Evolutionary conservation across 2,113 vertebrate genomes (phyloP).

Genomic region (Morone saxatilis): DNA sequence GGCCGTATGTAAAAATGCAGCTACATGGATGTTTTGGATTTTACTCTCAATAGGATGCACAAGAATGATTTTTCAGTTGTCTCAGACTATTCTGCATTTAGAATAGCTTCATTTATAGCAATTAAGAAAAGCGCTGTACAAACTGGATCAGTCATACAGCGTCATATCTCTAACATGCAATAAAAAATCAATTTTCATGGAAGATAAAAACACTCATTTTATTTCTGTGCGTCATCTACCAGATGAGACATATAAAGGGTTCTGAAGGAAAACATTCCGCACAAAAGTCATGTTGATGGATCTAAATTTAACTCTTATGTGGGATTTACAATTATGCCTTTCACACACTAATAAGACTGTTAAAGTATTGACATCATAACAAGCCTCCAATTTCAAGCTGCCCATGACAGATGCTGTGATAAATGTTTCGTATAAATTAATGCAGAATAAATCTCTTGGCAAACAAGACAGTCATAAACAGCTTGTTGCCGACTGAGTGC

Average conservation of each 20-base stretch:
- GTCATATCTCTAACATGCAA: constrained; percentile 9
- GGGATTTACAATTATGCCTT: constrained; percentile 56
- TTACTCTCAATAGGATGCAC: background rate
- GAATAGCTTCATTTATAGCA: constrained; percentile 19
- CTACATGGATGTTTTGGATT: background rate
- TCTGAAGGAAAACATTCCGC: constrained; percentile 18
- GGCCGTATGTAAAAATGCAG: background rate
- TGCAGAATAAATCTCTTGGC: constrained; percentile 68
- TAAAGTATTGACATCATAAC: constrained; percentile 60
- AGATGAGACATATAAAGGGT: constrained; percentile 23
- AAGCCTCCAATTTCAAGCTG: constrained; percentile 50
- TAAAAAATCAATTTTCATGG: constrained; percentile 39
- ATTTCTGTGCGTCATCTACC: constrained; percentile 1
- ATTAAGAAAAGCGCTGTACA: constrained; percentile 36
- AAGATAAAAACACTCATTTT: constrained; percentile 32
- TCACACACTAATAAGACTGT: constrained; percentile 51
- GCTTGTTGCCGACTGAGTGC: constrained; percentile 61
- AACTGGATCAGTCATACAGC: constrained; percentile 45
- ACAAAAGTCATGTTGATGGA: constrained; percentile 23
- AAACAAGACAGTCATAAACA: constrained; percentile 68
- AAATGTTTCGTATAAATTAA: constrained; percentile 69
- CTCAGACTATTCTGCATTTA: constrained; percentile 27
- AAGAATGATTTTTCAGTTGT: constrained; percentile 1
- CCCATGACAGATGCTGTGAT: constrained; percentile 68
- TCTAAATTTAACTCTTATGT: constrained; percentile 52